Evolutionary conservation across 2,888 invertebrate genomes (phyloP).

Genomic region (Ischnus inquisitorius): DNA sequence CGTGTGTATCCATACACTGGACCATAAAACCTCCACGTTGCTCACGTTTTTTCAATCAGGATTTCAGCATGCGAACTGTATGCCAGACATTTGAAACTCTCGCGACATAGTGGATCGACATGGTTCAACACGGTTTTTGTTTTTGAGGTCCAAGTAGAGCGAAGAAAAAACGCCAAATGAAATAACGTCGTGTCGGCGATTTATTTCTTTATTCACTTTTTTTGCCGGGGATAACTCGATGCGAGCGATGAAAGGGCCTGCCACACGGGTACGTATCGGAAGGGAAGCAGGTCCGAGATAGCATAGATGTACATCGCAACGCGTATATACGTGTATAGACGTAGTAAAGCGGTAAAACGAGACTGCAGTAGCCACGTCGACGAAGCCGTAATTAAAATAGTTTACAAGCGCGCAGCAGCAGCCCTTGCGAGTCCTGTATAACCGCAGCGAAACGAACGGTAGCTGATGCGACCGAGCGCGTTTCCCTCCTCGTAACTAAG

Average conservation of each 20-base stretch:
- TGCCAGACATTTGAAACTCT: background rate
- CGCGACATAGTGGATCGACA: background rate
- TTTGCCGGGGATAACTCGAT: background rate
- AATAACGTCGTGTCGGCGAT: background rate
- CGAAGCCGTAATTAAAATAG: constrained; percentile 78
- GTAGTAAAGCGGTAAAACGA: constrained; percentile 48
- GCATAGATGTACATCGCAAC: background rate
- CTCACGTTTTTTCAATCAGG: constrained; percentile 10
- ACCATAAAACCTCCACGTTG: background rate
- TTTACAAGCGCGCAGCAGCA: constrained; percentile 68
- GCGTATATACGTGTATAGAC: background rate
- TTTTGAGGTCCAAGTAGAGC: background rate
- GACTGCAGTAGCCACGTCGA: constrained; percentile 44
- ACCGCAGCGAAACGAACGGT: background rate
- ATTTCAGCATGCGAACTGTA: background rate
- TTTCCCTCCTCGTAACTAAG: background rate
- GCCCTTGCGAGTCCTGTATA: constrained; percentile 7
- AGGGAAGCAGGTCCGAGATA: background rate
- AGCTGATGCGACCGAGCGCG: constrained; percentile 1
- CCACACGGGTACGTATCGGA: background rate
- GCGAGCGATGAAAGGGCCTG: background rate
- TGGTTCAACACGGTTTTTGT: background rate
- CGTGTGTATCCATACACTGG: background rate
- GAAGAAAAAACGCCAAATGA: background rate
- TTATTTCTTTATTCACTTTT: background rate